Evolutionary conservation across 2,797 vertebrate genomes (phyloP).

Genomic region (Dallia pectoralis): DNA sequence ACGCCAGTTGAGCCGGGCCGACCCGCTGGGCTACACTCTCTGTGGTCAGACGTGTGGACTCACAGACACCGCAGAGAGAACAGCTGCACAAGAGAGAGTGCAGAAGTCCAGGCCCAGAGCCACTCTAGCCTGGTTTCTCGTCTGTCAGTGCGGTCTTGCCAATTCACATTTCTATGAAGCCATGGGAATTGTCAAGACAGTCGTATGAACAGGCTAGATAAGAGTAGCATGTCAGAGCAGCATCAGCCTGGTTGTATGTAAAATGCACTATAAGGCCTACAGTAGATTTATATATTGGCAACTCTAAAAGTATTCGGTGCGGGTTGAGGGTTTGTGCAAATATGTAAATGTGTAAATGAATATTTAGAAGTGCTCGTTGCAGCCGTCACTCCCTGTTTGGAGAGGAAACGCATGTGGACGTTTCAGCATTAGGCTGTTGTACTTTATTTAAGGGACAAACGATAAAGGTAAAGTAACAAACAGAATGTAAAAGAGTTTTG

Average conservation of each 20-base stretch:
- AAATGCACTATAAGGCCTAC: background rate
- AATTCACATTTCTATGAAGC: background rate
- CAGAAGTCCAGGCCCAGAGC: slow-evolving; percentile 2
- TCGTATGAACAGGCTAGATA: background rate
- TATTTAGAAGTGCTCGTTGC: background rate
- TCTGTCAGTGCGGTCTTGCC: background rate
- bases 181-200: background rate
- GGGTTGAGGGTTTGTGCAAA: background rate
- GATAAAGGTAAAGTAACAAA: too few species aligned
- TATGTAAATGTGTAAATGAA: background rate
- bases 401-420: background rate
- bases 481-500: too few species aligned
- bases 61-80: slow-evolving; percentile 47
- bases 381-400: background rate
- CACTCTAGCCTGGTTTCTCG: background rate
- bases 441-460: too few species aligned
- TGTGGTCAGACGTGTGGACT: slow-evolving; percentile 50
- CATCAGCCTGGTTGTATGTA: background rate
- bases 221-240: background rate
- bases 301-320: background rate
- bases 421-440: too few species aligned
- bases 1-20: slow-evolving; percentile 5
- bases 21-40: slow-evolving; percentile 37
- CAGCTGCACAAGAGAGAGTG: slow-evolving; percentile 45
- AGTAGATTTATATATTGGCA: background rate